Evolutionary conservation across 1,140 invertebrate species (phyloP).

Genomic region (Plutomurus gul): DNA sequence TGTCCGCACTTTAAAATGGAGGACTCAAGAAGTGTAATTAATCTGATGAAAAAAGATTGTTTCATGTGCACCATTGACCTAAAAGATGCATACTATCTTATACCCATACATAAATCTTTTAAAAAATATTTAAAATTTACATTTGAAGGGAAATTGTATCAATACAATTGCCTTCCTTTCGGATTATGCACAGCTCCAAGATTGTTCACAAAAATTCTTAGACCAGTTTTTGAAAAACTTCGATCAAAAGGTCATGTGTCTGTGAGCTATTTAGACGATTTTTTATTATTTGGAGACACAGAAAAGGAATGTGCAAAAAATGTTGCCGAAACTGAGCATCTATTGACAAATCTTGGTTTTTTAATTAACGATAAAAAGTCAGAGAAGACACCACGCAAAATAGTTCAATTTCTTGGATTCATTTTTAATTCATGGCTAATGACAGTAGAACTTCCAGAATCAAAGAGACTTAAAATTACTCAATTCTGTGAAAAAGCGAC

Average conservation of each 20-base stretch:
- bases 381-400: neutral
- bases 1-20: slow-evolving; percentile 48
- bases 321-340: neutral
- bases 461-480: neutral
- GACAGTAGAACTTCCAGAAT: too few species aligned
- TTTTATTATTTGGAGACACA: neutral
- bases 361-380: slow-evolving; percentile 31
- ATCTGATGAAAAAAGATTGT: neutral
- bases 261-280: slow-evolving; percentile 37
- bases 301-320: neutral
- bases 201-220: slow-evolving; percentile 41
- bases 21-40: neutral
- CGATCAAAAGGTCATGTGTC: neutral
- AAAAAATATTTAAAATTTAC: slow-evolving; percentile 40
- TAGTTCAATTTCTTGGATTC: slow-evolving; percentile 20
- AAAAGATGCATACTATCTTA: slow-evolving; percentile 37
- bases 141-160: slow-evolving; percentile 11
- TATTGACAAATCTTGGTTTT: slow-evolving; percentile 12
- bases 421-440: slow-evolving; percentile 30
- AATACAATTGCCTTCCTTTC: slow-evolving; percentile 41
- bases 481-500: neutral
- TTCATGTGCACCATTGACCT: slow-evolving; percentile 38
- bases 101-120: neutral
- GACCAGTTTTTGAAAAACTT: neutral
- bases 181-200: slow-evolving; percentile 29